A percentile compares a stretch with the other conserved stretches of the same genome.
phyloP scores from a whole-genome alignment of 1,140 invertebrate genomes.

The Drosophila malerkotliana region DNA sequence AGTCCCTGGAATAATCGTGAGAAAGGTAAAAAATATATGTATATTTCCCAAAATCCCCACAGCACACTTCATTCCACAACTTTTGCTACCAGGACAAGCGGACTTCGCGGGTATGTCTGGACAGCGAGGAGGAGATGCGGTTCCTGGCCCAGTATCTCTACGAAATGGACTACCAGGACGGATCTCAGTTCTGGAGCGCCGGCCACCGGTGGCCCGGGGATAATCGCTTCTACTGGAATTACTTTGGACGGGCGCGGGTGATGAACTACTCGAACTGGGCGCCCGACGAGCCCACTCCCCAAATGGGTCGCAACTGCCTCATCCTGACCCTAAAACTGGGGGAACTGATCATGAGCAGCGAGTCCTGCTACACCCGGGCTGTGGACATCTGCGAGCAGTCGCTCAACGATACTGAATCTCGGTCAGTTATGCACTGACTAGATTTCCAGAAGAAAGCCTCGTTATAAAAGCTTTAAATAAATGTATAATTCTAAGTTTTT shows the following conservation, averaged over 20 bases:
- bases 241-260: constrained; percentile 57
- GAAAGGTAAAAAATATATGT: not conserved
- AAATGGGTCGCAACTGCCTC: constrained; percentile 63
- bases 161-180: constrained; percentile 46
- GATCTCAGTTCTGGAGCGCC: constrained; percentile 68
- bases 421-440: constrained; percentile 55
- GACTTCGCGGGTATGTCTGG: constrained; percentile 64
- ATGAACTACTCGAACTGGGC: constrained; percentile 66
- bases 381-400: constrained; percentile 65
- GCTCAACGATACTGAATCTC: constrained; percentile 36
- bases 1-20: constrained; percentile 12
- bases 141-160: constrained; percentile 53
- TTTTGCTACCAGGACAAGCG: constrained; percentile 69
- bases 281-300: constrained; percentile 50
- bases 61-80: constrained; percentile 70
- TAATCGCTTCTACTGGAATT: constrained; percentile 70
- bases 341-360: constrained; percentile 59
- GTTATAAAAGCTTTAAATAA: not conserved
- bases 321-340: constrained; percentile 47
- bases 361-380: constrained; percentile 51
- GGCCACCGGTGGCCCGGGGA: constrained; percentile 66
- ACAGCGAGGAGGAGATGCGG: constrained; percentile 60
- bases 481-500: not conserved
- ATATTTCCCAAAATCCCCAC: not conserved
- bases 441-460: not conserved